Conservation (phyloP, 2,113 vertebrate genomes). For the Thalassarche chlororhynchos region DNA sequence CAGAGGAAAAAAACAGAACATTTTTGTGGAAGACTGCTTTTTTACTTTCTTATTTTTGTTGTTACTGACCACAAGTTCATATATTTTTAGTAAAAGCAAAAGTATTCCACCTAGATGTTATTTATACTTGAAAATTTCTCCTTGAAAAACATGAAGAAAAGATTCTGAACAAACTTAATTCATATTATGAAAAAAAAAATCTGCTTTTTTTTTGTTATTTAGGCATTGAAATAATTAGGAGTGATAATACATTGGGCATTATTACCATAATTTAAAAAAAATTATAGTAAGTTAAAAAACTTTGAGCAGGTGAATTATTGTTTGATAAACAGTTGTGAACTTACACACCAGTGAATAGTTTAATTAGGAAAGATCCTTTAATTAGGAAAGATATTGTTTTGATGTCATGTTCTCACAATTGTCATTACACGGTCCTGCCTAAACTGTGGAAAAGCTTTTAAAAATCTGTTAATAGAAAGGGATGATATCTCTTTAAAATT, state of each 20-base stretch:
- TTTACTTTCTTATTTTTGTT: neutral
- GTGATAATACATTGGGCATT: neutral
- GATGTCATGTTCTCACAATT: neutral
- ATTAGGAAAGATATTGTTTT: neutral
- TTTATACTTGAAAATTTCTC: neutral
- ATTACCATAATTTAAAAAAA: neutral
- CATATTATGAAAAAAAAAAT: neutral
- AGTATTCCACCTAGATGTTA: neutral
- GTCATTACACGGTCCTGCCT: neutral
- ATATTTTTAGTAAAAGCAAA: neutral
- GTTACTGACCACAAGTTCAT: neutral
- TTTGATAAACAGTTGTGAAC: neutral
- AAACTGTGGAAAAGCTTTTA: neutral
- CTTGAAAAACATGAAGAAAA: neutral
- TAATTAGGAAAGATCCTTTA: neutral
- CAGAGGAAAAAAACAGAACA: neutral
- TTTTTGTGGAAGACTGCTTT: neutral
- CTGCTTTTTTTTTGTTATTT: neutral
- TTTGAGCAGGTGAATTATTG: neutral
- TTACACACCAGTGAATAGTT: neutral
- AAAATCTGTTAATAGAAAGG: neutral
- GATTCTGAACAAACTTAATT: neutral
- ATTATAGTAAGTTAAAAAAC: neutral
- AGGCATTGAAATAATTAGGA: neutral
- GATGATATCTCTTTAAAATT: conserved; percentile 51